A percentile compares a stretch with the other conserved stretches of the same genome.
These are phyloP conservation scores for Thumatha senex DNA, from an alignment of 2,888 invertebrate genomes.

Conservation along the genomic window DNA sequence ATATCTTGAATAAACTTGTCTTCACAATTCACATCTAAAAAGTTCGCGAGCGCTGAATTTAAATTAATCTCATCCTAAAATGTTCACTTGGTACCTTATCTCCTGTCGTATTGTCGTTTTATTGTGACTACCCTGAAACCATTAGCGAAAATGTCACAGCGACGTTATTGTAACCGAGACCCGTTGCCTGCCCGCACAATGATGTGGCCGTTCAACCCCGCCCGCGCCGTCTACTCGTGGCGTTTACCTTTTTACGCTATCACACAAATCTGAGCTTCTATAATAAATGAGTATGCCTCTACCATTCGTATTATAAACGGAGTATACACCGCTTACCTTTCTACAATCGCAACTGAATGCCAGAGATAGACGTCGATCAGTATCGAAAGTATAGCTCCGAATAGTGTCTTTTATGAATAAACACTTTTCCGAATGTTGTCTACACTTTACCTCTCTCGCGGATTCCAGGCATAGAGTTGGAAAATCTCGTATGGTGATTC, in stretches of 20 bases:
- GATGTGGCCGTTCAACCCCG: slow-evolving; percentile 75
- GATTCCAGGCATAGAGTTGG: slow-evolving; percentile 65
- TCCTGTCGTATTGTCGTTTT: slow-evolving; percentile 81
- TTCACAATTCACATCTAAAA: slow-evolving; percentile 26
- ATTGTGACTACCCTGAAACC: slow-evolving; percentile 82
- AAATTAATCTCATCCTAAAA: slow-evolving; percentile 80
- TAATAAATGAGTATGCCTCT: slow-evolving; percentile 68
- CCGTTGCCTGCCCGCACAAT: slow-evolving; percentile 76
- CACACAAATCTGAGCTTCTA: slow-evolving; percentile 78
- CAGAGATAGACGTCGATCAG: slow-evolving; percentile 42
- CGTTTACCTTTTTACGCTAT: slow-evolving; percentile 74
- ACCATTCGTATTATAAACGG: slow-evolving; percentile 52
- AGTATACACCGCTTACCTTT: slow-evolving; percentile 46
- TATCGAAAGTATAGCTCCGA: slow-evolving; percentile 42
- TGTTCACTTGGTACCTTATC: slow-evolving; percentile 82
- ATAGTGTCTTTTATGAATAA: slow-evolving; percentile 59
- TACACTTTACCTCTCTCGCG: slow-evolving; percentile 58
- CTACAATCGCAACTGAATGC: slow-evolving; percentile 41
- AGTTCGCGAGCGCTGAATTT: slow-evolving; percentile 53
- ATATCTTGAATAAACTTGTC: slow-evolving; percentile 15
- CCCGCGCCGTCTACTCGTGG: slow-evolving; percentile 58
- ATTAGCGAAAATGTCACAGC: slow-evolving; percentile 83
- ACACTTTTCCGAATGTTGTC: slow-evolving; percentile 61
- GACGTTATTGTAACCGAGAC: slow-evolving; percentile 77
- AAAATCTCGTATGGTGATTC: slow-evolving; percentile 73